Conservation (phyloP, 1,140 invertebrate genomes). For the Brachionus asplanchnoidis region DNA sequence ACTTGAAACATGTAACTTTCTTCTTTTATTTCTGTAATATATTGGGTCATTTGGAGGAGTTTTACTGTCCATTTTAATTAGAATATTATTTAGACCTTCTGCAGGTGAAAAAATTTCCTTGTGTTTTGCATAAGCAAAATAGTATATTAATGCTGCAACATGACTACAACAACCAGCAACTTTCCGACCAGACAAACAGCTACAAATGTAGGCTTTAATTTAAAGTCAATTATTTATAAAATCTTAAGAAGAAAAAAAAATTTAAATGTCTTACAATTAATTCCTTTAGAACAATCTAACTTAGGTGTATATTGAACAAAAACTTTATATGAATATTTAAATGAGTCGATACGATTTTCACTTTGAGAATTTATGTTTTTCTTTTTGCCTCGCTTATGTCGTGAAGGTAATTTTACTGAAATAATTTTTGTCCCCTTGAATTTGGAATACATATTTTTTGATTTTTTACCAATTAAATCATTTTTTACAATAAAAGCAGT, state of each 20-base stretch:
- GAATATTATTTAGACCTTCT: neutral
- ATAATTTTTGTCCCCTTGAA: neutral
- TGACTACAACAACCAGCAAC: conserved; percentile 2
- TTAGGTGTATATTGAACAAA: conserved; percentile 19
- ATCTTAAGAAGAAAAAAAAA: neutral
- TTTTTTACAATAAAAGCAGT: neutral
- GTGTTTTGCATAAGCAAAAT: neutral
- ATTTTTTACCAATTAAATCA: neutral
- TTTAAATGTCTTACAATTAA: neutral
- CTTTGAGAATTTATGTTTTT: neutral
- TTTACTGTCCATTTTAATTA: neutral
- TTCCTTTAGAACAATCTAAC: neutral
- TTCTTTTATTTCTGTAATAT: neutral
- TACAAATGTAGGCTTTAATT: conserved; percentile 10
- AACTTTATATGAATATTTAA: conserved; percentile 2
- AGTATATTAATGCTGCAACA: neutral
- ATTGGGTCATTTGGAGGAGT: neutral
- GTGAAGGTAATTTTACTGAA: neutral
- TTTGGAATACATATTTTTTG: neutral
- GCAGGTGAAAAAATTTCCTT: neutral
- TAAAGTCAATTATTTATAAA: neutral
- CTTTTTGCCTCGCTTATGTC: conserved; percentile 6
- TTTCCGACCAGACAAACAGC: conserved; percentile 3
- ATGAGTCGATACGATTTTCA: neutral
- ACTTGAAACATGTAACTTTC: neutral